Conservation (phyloP, 64 coral and sea anemone species). For the Dendronephthya gigantea region DNA sequence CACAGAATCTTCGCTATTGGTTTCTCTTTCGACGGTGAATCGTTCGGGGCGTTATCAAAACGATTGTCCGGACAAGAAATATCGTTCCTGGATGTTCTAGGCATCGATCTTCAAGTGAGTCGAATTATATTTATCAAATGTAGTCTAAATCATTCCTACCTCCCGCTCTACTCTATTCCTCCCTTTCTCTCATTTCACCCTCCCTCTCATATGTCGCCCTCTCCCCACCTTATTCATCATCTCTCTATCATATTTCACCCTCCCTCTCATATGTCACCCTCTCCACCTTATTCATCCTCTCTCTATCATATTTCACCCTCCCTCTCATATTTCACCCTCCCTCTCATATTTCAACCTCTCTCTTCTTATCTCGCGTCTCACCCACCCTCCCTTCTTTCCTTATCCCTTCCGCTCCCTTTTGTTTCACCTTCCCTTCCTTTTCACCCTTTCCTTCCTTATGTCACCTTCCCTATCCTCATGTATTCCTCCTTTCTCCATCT, state of each 20-base stretch:
- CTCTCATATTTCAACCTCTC: too few relatives aligned
- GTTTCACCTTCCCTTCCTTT: not conserved
- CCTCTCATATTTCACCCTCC: too few relatives aligned
- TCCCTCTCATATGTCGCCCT: too few relatives aligned
- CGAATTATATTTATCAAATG: too few relatives aligned
- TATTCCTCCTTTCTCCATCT: not conserved
- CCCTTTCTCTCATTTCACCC: too few relatives aligned
- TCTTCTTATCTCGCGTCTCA: not conserved
- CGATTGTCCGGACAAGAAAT: conserved; percentile 66
- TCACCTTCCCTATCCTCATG: not conserved
- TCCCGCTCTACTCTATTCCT: too few relatives aligned
- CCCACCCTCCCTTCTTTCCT: not conserved
- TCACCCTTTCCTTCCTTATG: not conserved
- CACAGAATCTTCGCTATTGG: conserved; percentile 56
- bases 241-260: too few relatives aligned
- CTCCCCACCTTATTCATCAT: too few relatives aligned
- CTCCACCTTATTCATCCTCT: too few relatives aligned
- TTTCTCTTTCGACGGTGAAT: conserved; percentile 79
- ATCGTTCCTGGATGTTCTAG: conserved; percentile 70
- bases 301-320: too few relatives aligned
- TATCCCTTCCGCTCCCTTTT: not conserved
- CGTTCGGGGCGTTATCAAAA: conserved; percentile 60
- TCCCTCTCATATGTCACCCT: too few relatives aligned
- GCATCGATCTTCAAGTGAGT: conserved; percentile 66
- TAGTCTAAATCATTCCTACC: too few relatives aligned